phyloP scores from a whole-genome alignment of 2,888 invertebrate species.

The Dione juno region DNA sequence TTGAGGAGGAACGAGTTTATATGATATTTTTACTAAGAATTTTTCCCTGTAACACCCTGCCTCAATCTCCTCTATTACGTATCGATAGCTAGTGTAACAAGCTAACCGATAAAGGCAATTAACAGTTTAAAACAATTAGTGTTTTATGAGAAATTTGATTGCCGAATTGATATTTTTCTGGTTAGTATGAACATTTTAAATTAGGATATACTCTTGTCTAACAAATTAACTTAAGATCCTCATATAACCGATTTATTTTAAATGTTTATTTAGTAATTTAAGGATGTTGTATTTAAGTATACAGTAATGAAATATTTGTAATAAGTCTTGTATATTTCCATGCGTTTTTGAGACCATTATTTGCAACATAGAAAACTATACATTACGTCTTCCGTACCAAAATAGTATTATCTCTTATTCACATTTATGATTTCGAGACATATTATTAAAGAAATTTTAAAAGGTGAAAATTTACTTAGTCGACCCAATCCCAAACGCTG shows the following conservation, averaged over 20 bases:
- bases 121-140: conserved; percentile 60
- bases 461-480: neutral
- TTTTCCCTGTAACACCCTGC: too few species aligned
- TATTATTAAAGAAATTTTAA: neutral
- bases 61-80: conserved; percentile 3
- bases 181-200: conserved; percentile 14
- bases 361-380: too few species aligned
- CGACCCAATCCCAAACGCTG: conserved; percentile 1
- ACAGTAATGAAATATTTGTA: too few species aligned
- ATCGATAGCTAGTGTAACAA: conserved; percentile 48
- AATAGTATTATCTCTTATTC: neutral
- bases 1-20: too few species aligned
- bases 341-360: too few species aligned
- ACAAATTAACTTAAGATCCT: too few species aligned
- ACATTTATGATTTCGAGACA: neutral
- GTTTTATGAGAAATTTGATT: conserved; percentile 55
- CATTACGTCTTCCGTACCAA: too few species aligned
- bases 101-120: conserved; percentile 70
- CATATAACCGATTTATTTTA: too few species aligned
- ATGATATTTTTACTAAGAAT: too few species aligned
- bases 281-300: too few species aligned
- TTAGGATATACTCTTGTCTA: neutral
- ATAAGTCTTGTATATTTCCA: too few species aligned
- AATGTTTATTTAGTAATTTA: too few species aligned
- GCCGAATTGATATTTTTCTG: conserved; percentile 10